Evolutionary conservation across 92 coral and sea anemone genomes (phyloP), one percentile per base, ranked within the genome.

Genomic region (Siderastrea radians): DNA sequence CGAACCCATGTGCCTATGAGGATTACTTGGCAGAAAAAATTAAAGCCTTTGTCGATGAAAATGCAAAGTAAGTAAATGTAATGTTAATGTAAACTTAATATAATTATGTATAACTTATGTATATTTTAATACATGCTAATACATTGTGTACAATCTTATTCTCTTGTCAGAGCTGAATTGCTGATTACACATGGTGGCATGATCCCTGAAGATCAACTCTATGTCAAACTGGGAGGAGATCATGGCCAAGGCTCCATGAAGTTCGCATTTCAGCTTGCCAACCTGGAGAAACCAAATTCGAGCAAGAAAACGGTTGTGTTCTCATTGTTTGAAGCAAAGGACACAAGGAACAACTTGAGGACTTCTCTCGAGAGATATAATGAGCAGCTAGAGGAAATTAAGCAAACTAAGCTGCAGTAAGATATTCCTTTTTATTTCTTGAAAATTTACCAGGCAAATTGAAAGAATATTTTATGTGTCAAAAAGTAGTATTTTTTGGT

Each of bases 211-310:
- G 71, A 86, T 71, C n/a, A 75, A 53, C 43, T 78, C 6, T 86
- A 57, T 58, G 49, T 86, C 0, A 86, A 86, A 57, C 38, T 78
- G n/a, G 90, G 90, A 13, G 90, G 90, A n/a, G 85, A 86, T 69
- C 84, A 78, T 78, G 90, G 90, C 15, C 63, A 59, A 13, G 63
- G 63, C 3, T 59, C 63, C 14, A 59, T 59, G 63, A 59, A 59
- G 63, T 68, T 78, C 6, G 84, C 52, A 14, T 86, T 78, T 26
- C 90, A 86, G 50, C 49, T 86, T 7, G 90, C 72, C 26, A 86
- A 86, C 54, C 45, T 86, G 53, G 77, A 69, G 45, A 53, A 86
- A 9, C 85, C 90, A 6, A 86, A 78, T 48, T 78, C 90, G 9
- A 68, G 68, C 70, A 80, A 78, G 46, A 86, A 78, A 2, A 86